Percentiles rank a stretch among this genome's conserved stretches.
Conservation (phyloP, 2,888 invertebrate genomes). For the Dioctria linearis region DNA sequence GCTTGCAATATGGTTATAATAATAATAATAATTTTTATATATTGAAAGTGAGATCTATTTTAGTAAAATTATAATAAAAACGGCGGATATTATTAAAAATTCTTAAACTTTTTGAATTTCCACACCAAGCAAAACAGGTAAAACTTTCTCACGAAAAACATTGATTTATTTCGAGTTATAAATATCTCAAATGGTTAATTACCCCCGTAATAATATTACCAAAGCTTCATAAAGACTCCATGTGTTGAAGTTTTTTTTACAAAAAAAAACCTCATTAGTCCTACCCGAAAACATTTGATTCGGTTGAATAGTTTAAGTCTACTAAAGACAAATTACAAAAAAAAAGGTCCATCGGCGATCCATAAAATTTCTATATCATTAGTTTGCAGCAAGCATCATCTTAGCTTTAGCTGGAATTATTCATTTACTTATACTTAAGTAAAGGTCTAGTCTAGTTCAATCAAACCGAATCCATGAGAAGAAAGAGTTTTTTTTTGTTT, state of each 20-base stretch:
- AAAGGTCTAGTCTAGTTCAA: neutral
- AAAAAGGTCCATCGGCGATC: slow-evolving; percentile 1
- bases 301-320: slow-evolving; percentile 21
- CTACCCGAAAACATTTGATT: slow-evolving; percentile 30
- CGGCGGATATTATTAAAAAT: too few relatives aligned
- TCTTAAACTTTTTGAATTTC: too few relatives aligned
- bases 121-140: neutral
- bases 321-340: neutral
- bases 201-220: slow-evolving; percentile 28
- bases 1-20: too few relatives aligned
- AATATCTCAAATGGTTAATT: slow-evolving; percentile 3
- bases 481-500: neutral
- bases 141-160: slow-evolving; percentile 22
- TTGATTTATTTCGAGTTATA: slow-evolving; percentile 37
- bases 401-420: neutral
- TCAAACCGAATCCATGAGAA: slow-evolving; percentile 2
- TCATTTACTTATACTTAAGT: neutral
- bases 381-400: neutral
- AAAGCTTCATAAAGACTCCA: slow-evolving; percentile 15
- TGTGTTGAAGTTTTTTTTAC: slow-evolving; percentile 22
- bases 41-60: too few relatives aligned
- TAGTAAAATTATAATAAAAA: too few relatives aligned
- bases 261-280: slow-evolving; percentile 31
- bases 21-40: too few relatives aligned
- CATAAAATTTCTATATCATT: neutral